Percentiles rank a stretch among this genome's conserved stretches.
Evolutionary conservation across 2,888 invertebrate species (phyloP).

Genomic region (Tortricodes alternella): DNA sequence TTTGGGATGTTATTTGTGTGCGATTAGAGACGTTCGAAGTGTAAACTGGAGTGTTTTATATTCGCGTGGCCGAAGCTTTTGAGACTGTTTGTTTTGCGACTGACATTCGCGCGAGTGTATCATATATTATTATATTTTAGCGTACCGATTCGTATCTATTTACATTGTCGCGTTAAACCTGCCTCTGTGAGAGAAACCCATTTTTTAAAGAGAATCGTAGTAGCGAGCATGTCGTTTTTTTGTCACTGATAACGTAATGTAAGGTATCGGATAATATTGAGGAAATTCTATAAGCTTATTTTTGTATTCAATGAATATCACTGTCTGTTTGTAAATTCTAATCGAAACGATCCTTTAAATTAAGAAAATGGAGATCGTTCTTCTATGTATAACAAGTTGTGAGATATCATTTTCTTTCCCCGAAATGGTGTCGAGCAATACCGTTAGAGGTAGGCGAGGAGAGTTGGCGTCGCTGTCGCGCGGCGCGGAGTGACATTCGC

Average conservation of each 20-base stretch:
- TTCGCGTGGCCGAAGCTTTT: conserved; percentile 77
- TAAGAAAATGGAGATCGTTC: conserved; percentile 51
- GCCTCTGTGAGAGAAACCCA: conserved; percentile 59
- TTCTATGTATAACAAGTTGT: conserved; percentile 58
- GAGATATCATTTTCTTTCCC: conserved; percentile 76
- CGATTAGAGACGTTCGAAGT: conserved; percentile 68
- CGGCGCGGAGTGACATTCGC: too few relatives aligned
- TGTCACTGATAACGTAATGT: conserved; percentile 73
- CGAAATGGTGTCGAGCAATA: conserved; percentile 71
- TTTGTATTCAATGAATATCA: conserved; percentile 79
- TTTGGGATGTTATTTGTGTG: conserved; percentile 62
- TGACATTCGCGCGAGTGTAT: conserved; percentile 68
- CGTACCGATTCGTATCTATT: conserved; percentile 58
- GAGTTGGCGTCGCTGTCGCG: conserved; percentile 26
- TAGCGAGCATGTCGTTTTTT: conserved; percentile 71
- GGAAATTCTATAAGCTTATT: conserved; percentile 81
- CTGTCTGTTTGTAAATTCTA: conserved; percentile 75
- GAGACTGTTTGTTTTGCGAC: conserved; percentile 78
- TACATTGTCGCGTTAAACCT: conserved; percentile 58
- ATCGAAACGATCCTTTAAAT: conserved; percentile 54
- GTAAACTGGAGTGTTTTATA: conserved; percentile 73
- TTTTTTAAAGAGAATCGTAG: conserved; percentile 65
- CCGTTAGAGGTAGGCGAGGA: conserved; percentile 60
- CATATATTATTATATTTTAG: conserved; percentile 42
- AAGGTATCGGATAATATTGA: conserved; percentile 78